phyloP scores from a whole-genome alignment of 1,140 invertebrate species.

The Halyomorpha halys region DNA sequence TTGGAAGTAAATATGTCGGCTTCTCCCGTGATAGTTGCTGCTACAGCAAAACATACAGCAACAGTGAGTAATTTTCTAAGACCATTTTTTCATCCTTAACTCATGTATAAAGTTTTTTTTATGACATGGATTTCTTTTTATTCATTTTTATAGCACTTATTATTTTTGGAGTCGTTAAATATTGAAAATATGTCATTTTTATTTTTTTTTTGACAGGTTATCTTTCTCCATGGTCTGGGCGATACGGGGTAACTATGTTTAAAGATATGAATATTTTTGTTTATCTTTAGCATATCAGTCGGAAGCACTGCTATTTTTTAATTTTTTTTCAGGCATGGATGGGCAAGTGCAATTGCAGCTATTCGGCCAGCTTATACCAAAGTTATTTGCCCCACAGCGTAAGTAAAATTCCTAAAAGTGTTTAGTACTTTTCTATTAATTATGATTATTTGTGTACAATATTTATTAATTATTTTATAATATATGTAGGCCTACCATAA shows the following conservation, averaged over 20 bases:
- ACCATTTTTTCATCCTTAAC: neutral
- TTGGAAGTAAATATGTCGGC: slow-evolving; percentile 40
- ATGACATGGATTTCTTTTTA: neutral
- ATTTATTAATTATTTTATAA: slow-evolving; percentile 20
- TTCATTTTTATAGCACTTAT: slow-evolving; percentile 20
- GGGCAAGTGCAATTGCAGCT: slow-evolving; percentile 72
- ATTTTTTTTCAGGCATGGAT: slow-evolving; percentile 67
- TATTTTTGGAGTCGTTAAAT: too few species aligned
- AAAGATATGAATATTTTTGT: too few species aligned
- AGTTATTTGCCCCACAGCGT: slow-evolving; percentile 90
- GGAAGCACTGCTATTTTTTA: neutral
- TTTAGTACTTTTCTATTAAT: too few species aligned
- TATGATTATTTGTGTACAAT: too few species aligned
- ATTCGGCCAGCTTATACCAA: slow-evolving; percentile 75
- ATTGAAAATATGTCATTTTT: too few species aligned
- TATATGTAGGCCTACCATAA: slow-evolving; percentile 59
- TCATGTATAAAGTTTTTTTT: neutral
- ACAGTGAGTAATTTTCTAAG: slow-evolving; percentile 47
- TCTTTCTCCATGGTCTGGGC: slow-evolving; percentile 45
- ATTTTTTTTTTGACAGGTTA: slow-evolving; percentile 40
- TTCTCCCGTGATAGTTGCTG: slow-evolving; percentile 61
- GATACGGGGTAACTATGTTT: slow-evolving; percentile 40
- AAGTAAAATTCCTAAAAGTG: slow-evolving; percentile 36
- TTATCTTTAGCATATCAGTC: neutral
- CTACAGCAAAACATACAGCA: slow-evolving; percentile 64